Percentiles rank a stretch among this genome's conserved stretches.
These are phyloP conservation scores for Oophaga pumilio DNA, from an alignment of 2,113 vertebrate species.

Conservation along the genomic window DNA sequence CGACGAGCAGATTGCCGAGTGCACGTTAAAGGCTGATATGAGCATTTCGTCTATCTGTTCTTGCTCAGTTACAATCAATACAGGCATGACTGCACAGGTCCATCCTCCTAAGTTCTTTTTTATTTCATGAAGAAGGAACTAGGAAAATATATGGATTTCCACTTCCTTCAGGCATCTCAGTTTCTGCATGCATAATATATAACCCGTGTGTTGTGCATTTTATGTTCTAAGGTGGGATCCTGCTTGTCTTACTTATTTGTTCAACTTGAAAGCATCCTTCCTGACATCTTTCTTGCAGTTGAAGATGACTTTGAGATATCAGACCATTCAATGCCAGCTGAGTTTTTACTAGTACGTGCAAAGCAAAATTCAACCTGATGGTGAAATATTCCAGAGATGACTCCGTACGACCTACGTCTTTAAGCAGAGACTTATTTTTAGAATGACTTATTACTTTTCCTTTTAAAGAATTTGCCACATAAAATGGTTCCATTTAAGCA, in stretches of 20 bases:
- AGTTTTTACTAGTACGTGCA: background rate
- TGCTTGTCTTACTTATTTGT: slow-evolving; percentile 9
- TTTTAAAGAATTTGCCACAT: background rate
- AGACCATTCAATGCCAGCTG: background rate
- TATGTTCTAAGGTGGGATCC: background rate
- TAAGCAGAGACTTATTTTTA: background rate
- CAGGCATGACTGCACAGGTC: background rate
- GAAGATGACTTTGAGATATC: background rate
- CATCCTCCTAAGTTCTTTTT: background rate
- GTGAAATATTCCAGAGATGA: background rate
- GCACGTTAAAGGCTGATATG: slow-evolving; percentile 3
- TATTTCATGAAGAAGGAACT: background rate
- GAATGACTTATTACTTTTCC: background rate
- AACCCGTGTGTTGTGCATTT: background rate
- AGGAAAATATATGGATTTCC: slow-evolving; percentile 17
- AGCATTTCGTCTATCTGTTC: background rate
- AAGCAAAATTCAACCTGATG: background rate
- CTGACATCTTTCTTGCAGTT: background rate
- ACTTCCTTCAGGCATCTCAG: background rate
- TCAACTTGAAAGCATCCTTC: slow-evolving; percentile 10
- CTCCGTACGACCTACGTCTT: background rate
- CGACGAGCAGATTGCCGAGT: slow-evolving; percentile 9
- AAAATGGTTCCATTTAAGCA: background rate
- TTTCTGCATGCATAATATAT: slow-evolving; percentile 21
- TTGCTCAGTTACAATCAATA: slow-evolving; percentile 18